These are phyloP conservation scores for Sebastes kiyomatsui DNA, from an alignment of 2,797 vertebrate species.

Conservation along the genomic window DNA sequence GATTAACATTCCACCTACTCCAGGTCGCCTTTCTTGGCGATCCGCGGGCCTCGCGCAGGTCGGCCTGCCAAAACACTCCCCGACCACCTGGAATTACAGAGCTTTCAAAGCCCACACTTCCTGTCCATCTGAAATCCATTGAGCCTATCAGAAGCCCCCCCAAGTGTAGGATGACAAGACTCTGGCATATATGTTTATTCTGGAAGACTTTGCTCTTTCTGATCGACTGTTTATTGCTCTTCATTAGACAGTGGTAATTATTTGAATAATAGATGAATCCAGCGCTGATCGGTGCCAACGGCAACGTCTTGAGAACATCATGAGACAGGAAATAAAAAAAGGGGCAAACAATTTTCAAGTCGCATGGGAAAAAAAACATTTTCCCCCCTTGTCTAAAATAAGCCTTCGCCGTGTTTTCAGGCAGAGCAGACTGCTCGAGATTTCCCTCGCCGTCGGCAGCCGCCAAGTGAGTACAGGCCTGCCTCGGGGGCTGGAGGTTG, in stretches of 20 bases:
- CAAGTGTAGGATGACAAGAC: constrained; percentile 66
- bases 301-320: constrained; percentile 58
- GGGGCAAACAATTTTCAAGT: constrained; percentile 25
- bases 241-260: constrained; percentile 68
- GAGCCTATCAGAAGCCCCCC: constrained; percentile 72
- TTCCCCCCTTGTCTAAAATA: constrained; percentile 27
- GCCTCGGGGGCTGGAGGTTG: constrained; percentile 55
- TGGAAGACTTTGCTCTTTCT: constrained; percentile 58
- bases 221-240: constrained; percentile 75
- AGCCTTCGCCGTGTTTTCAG: constrained; percentile 41
- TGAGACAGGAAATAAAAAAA: constrained; percentile 43
- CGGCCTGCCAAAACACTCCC: constrained; percentile 79
- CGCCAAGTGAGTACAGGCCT: constrained; percentile 46
- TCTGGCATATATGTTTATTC: constrained; percentile 63
- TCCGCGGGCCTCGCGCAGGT: constrained; percentile 56
- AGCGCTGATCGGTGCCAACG: constrained; percentile 45
- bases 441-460: constrained; percentile 32
- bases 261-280: constrained; percentile 57
- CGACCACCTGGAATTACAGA: constrained; percentile 77
- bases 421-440: constrained; percentile 48
- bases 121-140: constrained; percentile 86
- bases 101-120: constrained; percentile 75
- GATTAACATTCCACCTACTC: constrained; percentile 79
- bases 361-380: constrained; percentile 22
- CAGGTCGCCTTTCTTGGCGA: constrained; percentile 68